Evolutionary conservation across 2,797 vertebrate genomes (phyloP), one percentile per base, ranked within the genome.

Genomic region (Peromyscus aztecus): DNA sequence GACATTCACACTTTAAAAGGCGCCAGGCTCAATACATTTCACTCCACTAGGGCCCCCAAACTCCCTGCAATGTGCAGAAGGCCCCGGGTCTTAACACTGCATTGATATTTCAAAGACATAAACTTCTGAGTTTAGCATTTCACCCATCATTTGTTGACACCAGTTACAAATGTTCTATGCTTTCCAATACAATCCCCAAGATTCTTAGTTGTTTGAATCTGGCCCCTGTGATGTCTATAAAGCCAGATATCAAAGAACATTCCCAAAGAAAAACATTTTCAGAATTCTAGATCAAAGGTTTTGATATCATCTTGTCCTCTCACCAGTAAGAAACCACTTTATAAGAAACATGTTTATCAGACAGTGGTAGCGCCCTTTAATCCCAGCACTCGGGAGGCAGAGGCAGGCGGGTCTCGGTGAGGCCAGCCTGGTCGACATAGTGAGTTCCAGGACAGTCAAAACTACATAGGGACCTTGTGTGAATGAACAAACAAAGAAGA

Each of bases 251-350:
- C 40, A 91, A 86, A 55, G 43, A 83, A 92, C 55, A 92, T 69
- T 97, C 52, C 95, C 92, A 92, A 92, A 92, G 75, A 94, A 93
- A 94, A 93, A 91, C 63, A 55, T 73, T 76, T 94, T 87, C 69
- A 95, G 78, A 81, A 96, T 92, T 92, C 19, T 49, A 94, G 16
- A 23, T 95, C 84, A 95, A 77, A 9, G 67, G 76, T 61, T 89
- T 77, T 97, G 65, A 65, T 43, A 86, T 49, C 59, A 88, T 57
- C 46, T 85, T 82, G 21, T 52, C 77, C 91, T 93, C 40, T 96
- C 43, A 96, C 57, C 34, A 90, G 37, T 77, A 90, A 93, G 92
- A 96, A 97, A 82, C 29, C 80, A 43, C 29, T 95, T 95, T 87
- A 76, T 55, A 94, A 91, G 75, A 94, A 96, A 34, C 34, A 37